Evolutionary conservation across 2,797 vertebrate genomes (phyloP), one percentile per base, ranked within the genome.

Genomic region (Trachurus trachurus): DNA sequence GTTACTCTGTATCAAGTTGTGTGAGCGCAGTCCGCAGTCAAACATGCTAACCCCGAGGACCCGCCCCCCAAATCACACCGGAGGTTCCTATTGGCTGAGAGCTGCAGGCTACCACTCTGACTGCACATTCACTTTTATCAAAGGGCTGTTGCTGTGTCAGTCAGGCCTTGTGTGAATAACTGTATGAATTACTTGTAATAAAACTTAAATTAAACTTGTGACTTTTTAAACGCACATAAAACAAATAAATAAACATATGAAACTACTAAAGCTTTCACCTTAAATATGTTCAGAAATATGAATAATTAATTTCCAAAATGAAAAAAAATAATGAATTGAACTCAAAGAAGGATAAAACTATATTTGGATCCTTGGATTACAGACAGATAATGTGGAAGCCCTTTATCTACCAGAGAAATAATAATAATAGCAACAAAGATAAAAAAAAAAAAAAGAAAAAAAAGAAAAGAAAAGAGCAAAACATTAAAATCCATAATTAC

Each of bases 1-100:
- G 93, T 94, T 93, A 91, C 93, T 92, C 93, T 92, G 83, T 86
- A 86, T 90, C 91, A 93, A 94, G 89, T 93, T 92, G 90, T 88
- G 87, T 71, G 83, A 82, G 67, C 86, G 87, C 89, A 81, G 82
- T 64, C 82, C 13, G 58, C 93, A 93, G 4, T 52, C 92, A 29
- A 92, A 84, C 89, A 0, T 94, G 90, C 85, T 89, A 1, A 11
- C 67, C 10, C 2, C 0, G 2, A 40, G 44, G 62, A 0, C 74
- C 91, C 93, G 87, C 92, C 92, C 76, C 76, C 61, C 9, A 8
- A 17, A 1, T 2, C 31, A 9, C 34, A 53, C 1, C 15, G 12
- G 1, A 58, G 16, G 66, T 65, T 81, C 56, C 85, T 15, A 93
- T 94, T 93, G 92, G 93, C 19, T 66, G 65, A 78, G 63, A 71